Percentiles rank a stretch among this genome's conserved stretches.
Evolutionary conservation across 2,888 invertebrate species (phyloP).

Genomic region (Isoperla grammatica): DNA sequence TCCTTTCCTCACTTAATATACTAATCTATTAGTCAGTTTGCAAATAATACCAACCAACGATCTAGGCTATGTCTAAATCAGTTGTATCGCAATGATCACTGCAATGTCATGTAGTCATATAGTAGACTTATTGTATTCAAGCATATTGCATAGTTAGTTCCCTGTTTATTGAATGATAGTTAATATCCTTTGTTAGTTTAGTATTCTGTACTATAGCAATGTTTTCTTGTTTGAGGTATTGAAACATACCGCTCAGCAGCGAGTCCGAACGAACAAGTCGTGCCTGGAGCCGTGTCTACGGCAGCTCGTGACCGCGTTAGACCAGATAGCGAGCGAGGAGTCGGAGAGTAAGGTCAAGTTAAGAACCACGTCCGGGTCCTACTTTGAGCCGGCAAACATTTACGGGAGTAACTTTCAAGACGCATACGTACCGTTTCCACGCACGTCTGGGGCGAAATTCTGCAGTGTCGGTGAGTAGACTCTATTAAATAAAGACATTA

Average conservation of each 20-base stretch:
- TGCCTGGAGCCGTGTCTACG: slow-evolving; percentile 84
- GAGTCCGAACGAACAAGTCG: slow-evolving; percentile 77
- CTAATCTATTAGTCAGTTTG: no score
- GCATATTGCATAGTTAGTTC: no score
- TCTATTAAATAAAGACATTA: no score
- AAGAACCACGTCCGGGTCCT: slow-evolving; percentile 23
- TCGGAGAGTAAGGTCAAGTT: slow-evolving; percentile 38
- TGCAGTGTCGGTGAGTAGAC: slow-evolving; percentile 65
- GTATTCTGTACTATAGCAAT: no score
- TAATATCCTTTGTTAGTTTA: no score
- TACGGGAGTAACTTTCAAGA: slow-evolving; percentile 51
- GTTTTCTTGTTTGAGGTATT: slow-evolving; percentile 50
- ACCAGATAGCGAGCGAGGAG: slow-evolving; percentile 47
- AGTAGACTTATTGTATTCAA: no score
- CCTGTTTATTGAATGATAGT: no score
- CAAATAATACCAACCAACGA: no score
- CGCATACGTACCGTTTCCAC: slow-evolving; percentile 87
- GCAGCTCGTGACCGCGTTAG: slow-evolving; percentile 60
- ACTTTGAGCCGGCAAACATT: slow-evolving; percentile 39
- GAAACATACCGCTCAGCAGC: slow-evolving; percentile 71
- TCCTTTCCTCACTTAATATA: no score
- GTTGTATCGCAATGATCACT: no score
- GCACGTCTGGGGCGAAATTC: slow-evolving; percentile 90
- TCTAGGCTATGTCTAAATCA: no score
- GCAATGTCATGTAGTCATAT: no score